Evolutionary conservation across 2,888 invertebrate genomes (phyloP).

Genomic region (Sphecodes monilicornis): DNA sequence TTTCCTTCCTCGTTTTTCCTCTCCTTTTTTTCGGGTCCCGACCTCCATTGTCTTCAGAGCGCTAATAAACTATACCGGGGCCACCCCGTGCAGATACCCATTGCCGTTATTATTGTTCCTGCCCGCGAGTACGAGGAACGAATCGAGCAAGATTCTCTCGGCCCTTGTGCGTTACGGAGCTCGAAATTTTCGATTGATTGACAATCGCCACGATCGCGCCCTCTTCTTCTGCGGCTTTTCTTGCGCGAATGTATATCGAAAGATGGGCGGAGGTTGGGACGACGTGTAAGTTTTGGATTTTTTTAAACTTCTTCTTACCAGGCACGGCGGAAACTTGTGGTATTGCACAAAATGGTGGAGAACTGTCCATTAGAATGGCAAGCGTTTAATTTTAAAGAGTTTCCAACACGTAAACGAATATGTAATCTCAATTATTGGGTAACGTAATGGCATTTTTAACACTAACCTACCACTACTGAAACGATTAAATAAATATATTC

Average conservation of each 20-base stretch:
- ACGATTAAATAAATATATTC: too few species aligned
- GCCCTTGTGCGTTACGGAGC: conserved; percentile 79
- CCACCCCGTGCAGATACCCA: conserved; percentile 79
- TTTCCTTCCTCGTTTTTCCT: conserved; percentile 68
- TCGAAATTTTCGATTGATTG: conserved; percentile 62
- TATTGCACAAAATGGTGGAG: neutral
- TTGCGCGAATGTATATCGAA: neutral
- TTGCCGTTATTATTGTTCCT: conserved; percentile 78
- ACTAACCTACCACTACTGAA: too few species aligned
- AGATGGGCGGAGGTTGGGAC: neutral
- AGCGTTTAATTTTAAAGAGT: neutral
- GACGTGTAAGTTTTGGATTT: neutral
- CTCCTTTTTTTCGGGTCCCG: conserved; percentile 83
- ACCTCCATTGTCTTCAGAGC: conserved; percentile 83
- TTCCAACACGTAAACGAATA: neutral
- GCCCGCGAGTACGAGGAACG: conserved; percentile 73
- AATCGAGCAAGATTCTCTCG: conserved; percentile 64
- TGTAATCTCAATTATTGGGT: neutral
- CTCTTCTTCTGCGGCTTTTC: neutral
- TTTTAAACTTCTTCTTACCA: neutral
- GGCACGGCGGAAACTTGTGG: neutral
- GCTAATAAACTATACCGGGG: conserved; percentile 83
- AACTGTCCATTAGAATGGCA: neutral
- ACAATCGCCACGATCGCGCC: conserved; percentile 34
- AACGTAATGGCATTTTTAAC: too few species aligned